phyloP scores from a whole-genome alignment of 1,140 invertebrate species.

The Trichonephila inaurata region DNA sequence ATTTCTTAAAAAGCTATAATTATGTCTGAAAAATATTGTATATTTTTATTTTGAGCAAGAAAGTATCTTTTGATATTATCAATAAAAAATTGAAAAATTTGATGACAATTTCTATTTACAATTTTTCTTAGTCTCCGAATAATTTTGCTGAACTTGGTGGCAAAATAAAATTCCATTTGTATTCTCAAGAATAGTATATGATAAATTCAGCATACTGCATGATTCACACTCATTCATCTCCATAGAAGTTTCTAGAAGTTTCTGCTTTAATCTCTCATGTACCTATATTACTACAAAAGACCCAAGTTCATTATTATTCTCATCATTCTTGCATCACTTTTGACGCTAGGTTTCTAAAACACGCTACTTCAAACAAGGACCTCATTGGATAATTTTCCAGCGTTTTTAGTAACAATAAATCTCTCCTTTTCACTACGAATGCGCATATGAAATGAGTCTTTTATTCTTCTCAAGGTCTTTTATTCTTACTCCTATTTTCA shows the following conservation, averaged over 20 bases:
- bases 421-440: neutral
- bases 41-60: no score
- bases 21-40: no score
- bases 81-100: no score
- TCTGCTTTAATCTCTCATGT: neutral
- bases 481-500: neutral
- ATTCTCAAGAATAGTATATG: no score
- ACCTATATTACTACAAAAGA: neutral
- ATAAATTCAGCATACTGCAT: neutral
- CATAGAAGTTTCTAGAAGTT: no score
- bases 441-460: neutral
- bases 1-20: no score
- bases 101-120: no score
- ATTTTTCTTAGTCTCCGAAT: no score
- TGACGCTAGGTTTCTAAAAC: neutral
- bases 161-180: no score
- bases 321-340: neutral
- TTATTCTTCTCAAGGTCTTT: neutral
- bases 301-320: neutral
- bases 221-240: neutral
- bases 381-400: neutral
- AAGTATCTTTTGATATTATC: no score
- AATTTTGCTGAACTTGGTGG: no score
- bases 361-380: neutral
- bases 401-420: constrained; percentile 12